A percentile compares a stretch with the other conserved stretches of the same genome.
phyloP scores from a whole-genome alignment of 2,113 vertebrate species.

The Mesitornis unicolor region DNA sequence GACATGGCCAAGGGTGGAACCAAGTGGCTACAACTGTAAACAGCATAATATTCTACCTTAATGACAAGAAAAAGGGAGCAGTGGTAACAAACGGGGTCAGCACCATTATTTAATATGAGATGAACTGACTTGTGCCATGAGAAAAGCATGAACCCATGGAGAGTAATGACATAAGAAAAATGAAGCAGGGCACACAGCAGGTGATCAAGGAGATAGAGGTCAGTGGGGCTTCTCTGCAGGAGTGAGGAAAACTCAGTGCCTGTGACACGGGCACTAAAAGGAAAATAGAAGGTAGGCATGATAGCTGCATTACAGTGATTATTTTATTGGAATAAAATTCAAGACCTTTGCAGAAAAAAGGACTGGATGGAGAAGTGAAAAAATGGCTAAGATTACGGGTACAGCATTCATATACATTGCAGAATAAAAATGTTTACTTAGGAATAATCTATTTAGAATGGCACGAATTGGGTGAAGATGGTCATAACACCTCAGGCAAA shows the following conservation, averaged over 20 bases:
- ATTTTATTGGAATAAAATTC: background rate
- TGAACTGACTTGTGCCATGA: fast-evolving
- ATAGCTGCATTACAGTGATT: background rate
- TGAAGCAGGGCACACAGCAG: background rate
- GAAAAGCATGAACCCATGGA: fast-evolving
- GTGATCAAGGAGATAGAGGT: background rate
- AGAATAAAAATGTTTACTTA: background rate
- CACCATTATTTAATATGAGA: background rate
- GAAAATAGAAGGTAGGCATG: background rate
- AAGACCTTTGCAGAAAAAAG: background rate
- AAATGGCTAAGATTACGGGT: background rate
- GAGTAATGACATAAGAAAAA: background rate
- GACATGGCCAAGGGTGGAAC: background rate
- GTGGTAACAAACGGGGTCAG: background rate
- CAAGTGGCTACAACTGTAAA: background rate
- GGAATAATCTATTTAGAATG: background rate
- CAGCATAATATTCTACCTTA: background rate
- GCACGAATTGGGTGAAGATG: background rate
- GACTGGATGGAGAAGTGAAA: background rate
- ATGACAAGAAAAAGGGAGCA: background rate
- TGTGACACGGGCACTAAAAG: background rate
- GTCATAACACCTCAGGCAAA: background rate
- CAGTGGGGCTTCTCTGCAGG: background rate
- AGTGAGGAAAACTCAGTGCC: background rate
- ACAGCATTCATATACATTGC: background rate